phyloP scores from a whole-genome alignment of 2,888 invertebrate genomes.

The Cryptops parisi region DNA sequence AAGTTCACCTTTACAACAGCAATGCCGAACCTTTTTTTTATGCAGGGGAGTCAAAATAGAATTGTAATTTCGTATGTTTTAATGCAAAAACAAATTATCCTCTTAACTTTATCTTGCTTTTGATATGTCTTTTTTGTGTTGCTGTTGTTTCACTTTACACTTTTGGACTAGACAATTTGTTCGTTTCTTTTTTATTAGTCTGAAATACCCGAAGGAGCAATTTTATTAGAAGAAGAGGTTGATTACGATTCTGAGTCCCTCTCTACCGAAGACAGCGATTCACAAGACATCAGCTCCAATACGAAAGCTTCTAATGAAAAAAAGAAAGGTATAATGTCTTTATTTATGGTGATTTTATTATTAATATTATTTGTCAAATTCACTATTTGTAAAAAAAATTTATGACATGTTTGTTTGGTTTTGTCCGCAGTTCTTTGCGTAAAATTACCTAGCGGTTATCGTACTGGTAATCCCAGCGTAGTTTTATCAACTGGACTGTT shows the following conservation, averaged over 20 bases:
- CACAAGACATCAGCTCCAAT: not conserved
- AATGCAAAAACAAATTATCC: too few relatives aligned
- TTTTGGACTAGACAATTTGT: too few relatives aligned
- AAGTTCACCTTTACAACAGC: too few relatives aligned
- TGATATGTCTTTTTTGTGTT: too few relatives aligned
- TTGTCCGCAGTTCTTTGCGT: slow-evolving; percentile 10
- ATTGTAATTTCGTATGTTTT: too few relatives aligned
- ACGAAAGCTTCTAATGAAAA: slow-evolving; percentile 9
- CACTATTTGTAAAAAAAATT: not conserved
- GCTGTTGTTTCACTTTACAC: too few relatives aligned
- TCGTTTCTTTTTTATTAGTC: slow-evolving; percentile 16
- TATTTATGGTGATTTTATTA: not conserved
- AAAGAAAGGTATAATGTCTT: slow-evolving; percentile 3
- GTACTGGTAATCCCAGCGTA: slow-evolving; percentile 2
- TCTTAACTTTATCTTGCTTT: too few relatives aligned
- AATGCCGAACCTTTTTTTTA: too few relatives aligned
- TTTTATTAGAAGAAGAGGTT: slow-evolving; percentile 19
- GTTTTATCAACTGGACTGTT: not conserved
- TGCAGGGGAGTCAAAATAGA: too few relatives aligned
- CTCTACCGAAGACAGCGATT: slow-evolving; percentile 7
- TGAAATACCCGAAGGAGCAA: slow-evolving; percentile 21
- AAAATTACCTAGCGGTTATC: slow-evolving; percentile 14
- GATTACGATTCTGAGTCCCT: not conserved
- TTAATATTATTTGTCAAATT: not conserved
- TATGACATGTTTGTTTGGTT: not conserved